Evolutionary conservation across 2,797 vertebrate species (phyloP).

Genomic region (Enoplosus armatus): DNA sequence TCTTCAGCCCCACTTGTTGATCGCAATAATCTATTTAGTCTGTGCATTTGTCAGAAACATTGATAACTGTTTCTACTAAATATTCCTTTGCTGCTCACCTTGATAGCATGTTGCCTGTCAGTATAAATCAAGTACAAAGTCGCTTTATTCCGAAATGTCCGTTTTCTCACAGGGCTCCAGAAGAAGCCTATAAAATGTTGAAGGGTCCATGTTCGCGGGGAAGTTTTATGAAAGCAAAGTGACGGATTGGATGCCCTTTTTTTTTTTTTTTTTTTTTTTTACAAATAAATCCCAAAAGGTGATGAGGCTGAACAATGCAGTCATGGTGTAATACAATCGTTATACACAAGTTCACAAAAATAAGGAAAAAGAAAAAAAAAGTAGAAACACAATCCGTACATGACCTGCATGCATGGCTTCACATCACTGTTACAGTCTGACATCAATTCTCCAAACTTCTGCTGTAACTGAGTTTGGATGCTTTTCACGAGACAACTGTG

Average conservation of each 20-base stretch:
- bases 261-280: slow-evolving; percentile 57
- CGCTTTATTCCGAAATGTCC: slow-evolving; percentile 45
- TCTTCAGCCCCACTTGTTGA: slow-evolving; percentile 74
- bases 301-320: slow-evolving; percentile 87
- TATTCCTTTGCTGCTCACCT: slow-evolving; percentile 21
- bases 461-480: slow-evolving; percentile 57
- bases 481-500: slow-evolving; percentile 72
- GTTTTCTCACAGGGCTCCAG: slow-evolving; percentile 65
- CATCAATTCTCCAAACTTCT: slow-evolving; percentile 57
- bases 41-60: slow-evolving; percentile 14
- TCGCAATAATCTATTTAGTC: slow-evolving; percentile 43
- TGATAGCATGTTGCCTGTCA: background rate
- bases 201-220: slow-evolving; percentile 59
- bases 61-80: slow-evolving; percentile 5
- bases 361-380: slow-evolving; percentile 64
- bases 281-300: slow-evolving; percentile 89
- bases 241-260: slow-evolving; percentile 76
- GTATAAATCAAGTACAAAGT: slow-evolving; percentile 47
- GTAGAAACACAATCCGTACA: slow-evolving; percentile 85
- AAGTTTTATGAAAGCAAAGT: slow-evolving; percentile 84
- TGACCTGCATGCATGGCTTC: slow-evolving; percentile 95
- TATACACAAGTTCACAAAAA: slow-evolving; percentile 82
- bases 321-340: slow-evolving; percentile 85
- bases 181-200: slow-evolving; percentile 36
- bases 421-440: slow-evolving; percentile 73